A percentile compares a stretch with the other conserved stretches of the same genome.
These are phyloP conservation scores for Apotomis betuletana DNA, from an alignment of 2,888 invertebrate species.

Conservation along the genomic window DNA sequence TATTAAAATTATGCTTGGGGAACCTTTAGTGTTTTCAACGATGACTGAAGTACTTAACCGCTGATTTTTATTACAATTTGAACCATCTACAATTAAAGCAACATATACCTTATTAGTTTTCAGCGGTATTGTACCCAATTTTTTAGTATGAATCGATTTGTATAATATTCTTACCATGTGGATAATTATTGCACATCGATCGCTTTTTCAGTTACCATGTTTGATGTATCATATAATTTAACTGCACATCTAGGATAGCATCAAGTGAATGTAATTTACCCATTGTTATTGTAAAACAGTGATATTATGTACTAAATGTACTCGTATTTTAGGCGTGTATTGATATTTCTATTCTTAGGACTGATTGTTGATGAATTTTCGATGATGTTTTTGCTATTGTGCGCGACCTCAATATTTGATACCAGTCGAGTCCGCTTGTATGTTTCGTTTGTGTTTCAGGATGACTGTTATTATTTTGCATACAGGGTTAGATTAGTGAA, in stretches of 20 bases:
- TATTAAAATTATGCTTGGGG: background rate
- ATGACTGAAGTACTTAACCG: constrained; percentile 23
- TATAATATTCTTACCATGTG: constrained; percentile 31
- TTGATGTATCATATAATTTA: constrained; percentile 48
- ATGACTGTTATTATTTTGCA: constrained; percentile 34
- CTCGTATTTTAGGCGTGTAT: constrained; percentile 55
- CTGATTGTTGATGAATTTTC: constrained; percentile 28
- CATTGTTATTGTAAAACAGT: constrained; percentile 63
- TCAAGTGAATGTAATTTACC: constrained; percentile 54
- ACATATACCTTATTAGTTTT: background rate
- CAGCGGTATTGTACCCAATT: background rate
- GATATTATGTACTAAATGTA: constrained; percentile 61
- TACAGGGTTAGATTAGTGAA: constrained; percentile 54
- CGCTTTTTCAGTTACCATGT: constrained; percentile 71
- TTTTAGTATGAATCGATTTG: background rate
- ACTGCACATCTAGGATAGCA: constrained; percentile 54
- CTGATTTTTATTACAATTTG: constrained; percentile 7
- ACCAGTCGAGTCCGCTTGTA: constrained; percentile 11
- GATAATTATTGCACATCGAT: constrained; percentile 55
- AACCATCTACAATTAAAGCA: background rate
- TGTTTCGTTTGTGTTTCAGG: constrained; percentile 13
- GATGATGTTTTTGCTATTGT: constrained; percentile 32
- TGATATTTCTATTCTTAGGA: constrained; percentile 33
- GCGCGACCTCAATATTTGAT: constrained; percentile 30
- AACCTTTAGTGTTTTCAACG: background rate